Percentiles rank a stretch among this genome's conserved stretches.
phyloP scores from a whole-genome alignment of 2,113 vertebrate genomes.

The Pitta sordida region DNA sequence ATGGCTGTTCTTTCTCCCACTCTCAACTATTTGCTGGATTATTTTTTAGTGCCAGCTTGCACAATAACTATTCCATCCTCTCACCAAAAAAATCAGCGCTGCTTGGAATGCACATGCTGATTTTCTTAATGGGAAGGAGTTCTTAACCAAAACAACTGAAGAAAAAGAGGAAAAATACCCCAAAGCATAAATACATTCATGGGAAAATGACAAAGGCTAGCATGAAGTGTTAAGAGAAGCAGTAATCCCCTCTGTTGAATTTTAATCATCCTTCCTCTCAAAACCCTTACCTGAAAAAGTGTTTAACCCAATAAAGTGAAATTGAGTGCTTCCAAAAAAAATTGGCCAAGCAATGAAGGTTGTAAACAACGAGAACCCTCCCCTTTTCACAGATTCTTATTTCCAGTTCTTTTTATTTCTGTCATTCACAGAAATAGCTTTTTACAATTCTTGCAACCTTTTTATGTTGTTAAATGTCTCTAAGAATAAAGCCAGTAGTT shows the following conservation, averaged over 20 bases:
- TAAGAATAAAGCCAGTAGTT: background rate
- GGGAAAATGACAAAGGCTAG: background rate
- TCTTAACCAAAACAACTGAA: background rate
- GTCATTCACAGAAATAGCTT: background rate
- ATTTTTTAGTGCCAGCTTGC: background rate
- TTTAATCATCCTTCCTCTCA: background rate
- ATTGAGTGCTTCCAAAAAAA: background rate
- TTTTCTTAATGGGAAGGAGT: slow-evolving; percentile 4
- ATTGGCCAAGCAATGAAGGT: background rate
- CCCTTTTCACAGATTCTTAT: background rate
- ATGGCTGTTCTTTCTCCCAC: background rate
- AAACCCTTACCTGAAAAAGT: background rate
- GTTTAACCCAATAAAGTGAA: background rate
- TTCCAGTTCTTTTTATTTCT: background rate
- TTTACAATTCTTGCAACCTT: background rate
- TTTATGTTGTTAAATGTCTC: background rate
- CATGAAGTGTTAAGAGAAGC: background rate
- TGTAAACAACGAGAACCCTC: background rate
- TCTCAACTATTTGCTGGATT: background rate
- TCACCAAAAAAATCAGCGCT: background rate
- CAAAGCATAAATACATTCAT: background rate
- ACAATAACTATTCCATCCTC: background rate
- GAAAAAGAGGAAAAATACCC: background rate
- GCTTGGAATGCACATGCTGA: background rate
- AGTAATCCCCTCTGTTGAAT: background rate